Evolutionary conservation across 2,797 vertebrate genomes (phyloP), one percentile per base, ranked within the genome.

Genomic region (Australoheros facetus): DNA sequence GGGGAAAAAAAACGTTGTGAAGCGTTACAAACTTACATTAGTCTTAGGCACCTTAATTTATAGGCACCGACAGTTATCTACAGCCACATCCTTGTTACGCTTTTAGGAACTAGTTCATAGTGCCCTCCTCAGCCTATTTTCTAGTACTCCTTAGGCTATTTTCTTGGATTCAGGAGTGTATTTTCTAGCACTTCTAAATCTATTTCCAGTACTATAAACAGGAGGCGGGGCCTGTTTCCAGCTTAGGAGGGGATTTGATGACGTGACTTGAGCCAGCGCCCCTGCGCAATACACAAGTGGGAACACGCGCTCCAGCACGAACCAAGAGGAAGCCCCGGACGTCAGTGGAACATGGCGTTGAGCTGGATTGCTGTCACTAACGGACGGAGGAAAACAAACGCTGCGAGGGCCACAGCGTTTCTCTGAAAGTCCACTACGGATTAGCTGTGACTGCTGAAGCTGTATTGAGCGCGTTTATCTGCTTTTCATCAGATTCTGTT

Each of bases 261-360:
- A 94, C 94, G 92, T 93, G 87, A 88, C 39, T 1, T 0, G 8
- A 82, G 95, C 93, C 95, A 96, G 95, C 95, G 95, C 95, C 95
- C 94, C 92, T 93, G 70, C 84, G 80, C 80, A n/a, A 17, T 58
- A 12, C 84, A 84, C 90, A 81, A 85, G 78, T 85, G 26, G 51
- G 34, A 80, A 39, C 92, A 92, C 87, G 88, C 92, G 87, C 89
- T 80, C 23, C 26, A 57, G 21, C 76, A 37, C 42, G 5, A 69
- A 69, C 26, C 42, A 12, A 4, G 73, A 37, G 71, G 77, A 28
- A 77, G 80, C 42, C 0, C 6, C 13, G 56, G 77, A 62, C 85
- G 85, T 88, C 88, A 87, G 84, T 56, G 37, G 83, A 88, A 90
- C 55, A 92, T 91, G 94, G 92, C 93, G 91, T 4, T 80, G 79